These are phyloP conservation scores for Cheilosia vulpina DNA, from an alignment of 2,888 invertebrate species.

Conservation along the genomic window DNA sequence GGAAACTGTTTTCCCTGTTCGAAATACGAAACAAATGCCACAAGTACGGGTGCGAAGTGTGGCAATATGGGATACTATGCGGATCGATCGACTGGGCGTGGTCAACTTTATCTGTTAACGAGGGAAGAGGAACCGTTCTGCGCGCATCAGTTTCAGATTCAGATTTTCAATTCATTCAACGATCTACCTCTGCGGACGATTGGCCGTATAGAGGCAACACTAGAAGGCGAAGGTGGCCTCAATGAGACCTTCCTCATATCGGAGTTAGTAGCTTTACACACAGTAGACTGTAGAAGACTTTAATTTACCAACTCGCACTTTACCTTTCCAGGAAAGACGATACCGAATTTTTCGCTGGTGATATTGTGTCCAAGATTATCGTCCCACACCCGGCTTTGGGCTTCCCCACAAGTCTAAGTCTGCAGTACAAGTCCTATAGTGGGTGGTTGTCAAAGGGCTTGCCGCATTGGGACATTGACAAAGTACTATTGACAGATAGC, in stretches of 20 bases:
- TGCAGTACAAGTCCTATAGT: conserved; percentile 94
- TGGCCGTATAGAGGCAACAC: conserved; percentile 91
- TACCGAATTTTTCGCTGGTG: conserved; percentile 88
- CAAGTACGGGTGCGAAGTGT: conserved; percentile 85
- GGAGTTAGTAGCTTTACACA: conserved; percentile 85
- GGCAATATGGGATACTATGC: conserved; percentile 98
- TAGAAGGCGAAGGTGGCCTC: conserved; percentile 91
- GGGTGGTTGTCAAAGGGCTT: conserved; percentile 95
- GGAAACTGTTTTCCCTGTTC: conserved; percentile 91
- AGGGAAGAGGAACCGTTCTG: conserved; percentile 97
- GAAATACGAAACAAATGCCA: conserved; percentile 79
- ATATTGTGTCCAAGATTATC: conserved; percentile 90
- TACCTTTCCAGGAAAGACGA: conserved; percentile 89
- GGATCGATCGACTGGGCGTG: conserved; percentile 91
- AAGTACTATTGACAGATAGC: conserved; percentile 92
- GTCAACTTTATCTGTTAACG: conserved; percentile 94
- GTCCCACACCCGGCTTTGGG: conserved; percentile 95
- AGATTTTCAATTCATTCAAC: conserved; percentile 90
- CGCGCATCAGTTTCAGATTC: conserved; percentile 94
- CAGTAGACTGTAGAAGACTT: neutral
- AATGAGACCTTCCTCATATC: conserved; percentile 96
- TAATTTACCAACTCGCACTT: neutral
- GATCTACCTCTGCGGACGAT: conserved; percentile 85
- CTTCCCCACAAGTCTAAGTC: conserved; percentile 88
- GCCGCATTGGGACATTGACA: conserved; percentile 91